phyloP scores from a whole-genome alignment of 2,797 vertebrate species.

The Epinephelus coioides region DNA sequence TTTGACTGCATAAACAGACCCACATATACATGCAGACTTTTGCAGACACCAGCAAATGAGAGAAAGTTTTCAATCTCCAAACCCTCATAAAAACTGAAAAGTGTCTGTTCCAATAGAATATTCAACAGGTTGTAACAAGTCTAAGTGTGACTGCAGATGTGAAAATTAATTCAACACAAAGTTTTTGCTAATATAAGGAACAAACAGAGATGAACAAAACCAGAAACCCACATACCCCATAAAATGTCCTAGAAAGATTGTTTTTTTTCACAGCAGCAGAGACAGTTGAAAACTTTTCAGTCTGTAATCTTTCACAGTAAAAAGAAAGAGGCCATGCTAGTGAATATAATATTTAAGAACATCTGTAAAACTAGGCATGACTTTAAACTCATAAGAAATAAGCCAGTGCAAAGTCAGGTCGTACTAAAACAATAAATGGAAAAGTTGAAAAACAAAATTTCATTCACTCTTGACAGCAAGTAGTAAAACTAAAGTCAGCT shows the following conservation, averaged over 20 bases:
- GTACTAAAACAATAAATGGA: neutral
- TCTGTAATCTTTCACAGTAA: conserved; percentile 16
- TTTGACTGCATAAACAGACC: neutral
- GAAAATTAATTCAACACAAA: conserved; percentile 31
- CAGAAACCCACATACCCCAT: neutral
- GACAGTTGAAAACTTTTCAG: conserved; percentile 9
- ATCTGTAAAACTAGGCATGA: neutral
- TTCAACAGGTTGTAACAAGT: conserved; percentile 22
- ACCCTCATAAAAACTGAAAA: neutral
- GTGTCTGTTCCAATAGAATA: neutral
- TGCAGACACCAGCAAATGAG: neutral
- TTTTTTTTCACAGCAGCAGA: neutral
- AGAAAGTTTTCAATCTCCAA: conserved; percentile 18
- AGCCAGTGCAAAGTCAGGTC: neutral
- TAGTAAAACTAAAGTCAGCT: neutral
- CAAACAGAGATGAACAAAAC: conserved; percentile 8
- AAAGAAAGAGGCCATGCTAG: neutral
- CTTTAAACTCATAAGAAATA: neutral
- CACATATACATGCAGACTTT: neutral
- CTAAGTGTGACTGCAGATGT: neutral
- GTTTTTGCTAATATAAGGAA: conserved; percentile 19
- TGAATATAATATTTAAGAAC: conserved; percentile 21
- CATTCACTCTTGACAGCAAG: neutral
- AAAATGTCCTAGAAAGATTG: conserved; percentile 40
- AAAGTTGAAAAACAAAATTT: neutral